A percentile compares a stretch with the other conserved stretches of the same genome.
Conservation (phyloP, 2,888 invertebrate species). For the Orchesellides sinensis region DNA sequence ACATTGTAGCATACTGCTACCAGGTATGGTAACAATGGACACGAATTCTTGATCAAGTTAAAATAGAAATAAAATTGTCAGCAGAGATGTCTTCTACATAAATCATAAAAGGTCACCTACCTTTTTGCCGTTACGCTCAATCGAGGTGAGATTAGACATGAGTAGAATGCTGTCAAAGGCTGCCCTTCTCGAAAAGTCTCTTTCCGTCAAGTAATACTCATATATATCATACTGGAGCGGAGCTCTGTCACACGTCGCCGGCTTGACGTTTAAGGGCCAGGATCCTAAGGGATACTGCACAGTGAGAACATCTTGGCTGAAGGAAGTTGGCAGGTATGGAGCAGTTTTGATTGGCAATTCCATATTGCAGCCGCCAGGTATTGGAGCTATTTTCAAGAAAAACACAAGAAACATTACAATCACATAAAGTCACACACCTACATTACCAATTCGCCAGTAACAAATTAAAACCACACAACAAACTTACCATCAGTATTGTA, state of each 20-base stretch:
- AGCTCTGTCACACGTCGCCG: conserved; percentile 76
- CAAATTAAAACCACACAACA: not conserved
- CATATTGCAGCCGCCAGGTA: conserved; percentile 89
- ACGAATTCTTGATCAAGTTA: too few relatives aligned
- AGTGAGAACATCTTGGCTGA: conserved; percentile 78
- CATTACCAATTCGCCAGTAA: not conserved
- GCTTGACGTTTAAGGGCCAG: conserved; percentile 76
- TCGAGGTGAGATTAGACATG: conserved; percentile 82
- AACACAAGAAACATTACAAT: not conserved
- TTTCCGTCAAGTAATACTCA: conserved; percentile 81
- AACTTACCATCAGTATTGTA: conserved; percentile 79
- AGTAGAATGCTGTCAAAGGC: conserved; percentile 82
- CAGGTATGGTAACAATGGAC: too few relatives aligned
- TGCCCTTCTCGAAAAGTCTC: conserved; percentile 79
- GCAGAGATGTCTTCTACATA: too few relatives aligned
- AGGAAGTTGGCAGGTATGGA: conserved; percentile 80
- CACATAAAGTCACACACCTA: not conserved
- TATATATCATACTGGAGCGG: conserved; percentile 80
- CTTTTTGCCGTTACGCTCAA: conserved; percentile 79
- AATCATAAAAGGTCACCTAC: conserved; percentile 47
- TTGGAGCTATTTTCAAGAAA: conserved; percentile 81
- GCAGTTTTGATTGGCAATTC: conserved; percentile 82
- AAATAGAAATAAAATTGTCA: too few relatives aligned
- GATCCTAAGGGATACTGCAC: conserved; percentile 79
- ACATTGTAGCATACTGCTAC: too few relatives aligned